A percentile compares a stretch with the other conserved stretches of the same genome.
Conservation (phyloP, 2,797 vertebrate species). For the Epinephelus coioides region DNA sequence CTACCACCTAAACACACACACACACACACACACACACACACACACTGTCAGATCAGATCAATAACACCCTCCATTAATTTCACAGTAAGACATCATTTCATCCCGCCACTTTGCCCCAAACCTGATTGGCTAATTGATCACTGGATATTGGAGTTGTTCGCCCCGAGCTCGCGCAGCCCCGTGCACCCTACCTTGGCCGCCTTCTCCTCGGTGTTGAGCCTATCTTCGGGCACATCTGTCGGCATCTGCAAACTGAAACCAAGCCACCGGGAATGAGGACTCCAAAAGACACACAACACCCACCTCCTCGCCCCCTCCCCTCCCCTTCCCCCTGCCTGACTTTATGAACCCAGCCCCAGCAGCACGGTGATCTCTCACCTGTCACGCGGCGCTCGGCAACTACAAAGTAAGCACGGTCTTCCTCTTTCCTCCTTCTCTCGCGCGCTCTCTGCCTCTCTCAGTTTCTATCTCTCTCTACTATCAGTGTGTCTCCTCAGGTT, state of each 20-base stretch:
- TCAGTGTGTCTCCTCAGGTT: constrained; percentile 43
- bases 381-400: constrained; percentile 68
- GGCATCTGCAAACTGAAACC: constrained; percentile 81
- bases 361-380: constrained; percentile 74
- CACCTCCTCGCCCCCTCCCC: background rate
- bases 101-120: background rate
- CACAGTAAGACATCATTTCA: background rate
- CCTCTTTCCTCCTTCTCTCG: constrained; percentile 20
- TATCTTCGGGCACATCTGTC: constrained; percentile 83
- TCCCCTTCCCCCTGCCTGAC: constrained; percentile 37
- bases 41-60: background rate
- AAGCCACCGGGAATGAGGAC: constrained; percentile 49
- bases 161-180: background rate
- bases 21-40: constrained; percentile 3
- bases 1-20: constrained; percentile 16
- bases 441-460: constrained; percentile 24
- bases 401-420: constrained; percentile 60
- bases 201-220: constrained; percentile 69
- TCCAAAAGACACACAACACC: constrained; percentile 25
- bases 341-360: constrained; percentile 42
- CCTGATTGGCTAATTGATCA: background rate
- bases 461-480: constrained; percentile 9
- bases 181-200: constrained; percentile 64
- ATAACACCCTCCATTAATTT: background rate
- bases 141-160: background rate